phyloP scores from a whole-genome alignment of 2,888 invertebrate species.

The Scaptomyza reducta region DNA sequence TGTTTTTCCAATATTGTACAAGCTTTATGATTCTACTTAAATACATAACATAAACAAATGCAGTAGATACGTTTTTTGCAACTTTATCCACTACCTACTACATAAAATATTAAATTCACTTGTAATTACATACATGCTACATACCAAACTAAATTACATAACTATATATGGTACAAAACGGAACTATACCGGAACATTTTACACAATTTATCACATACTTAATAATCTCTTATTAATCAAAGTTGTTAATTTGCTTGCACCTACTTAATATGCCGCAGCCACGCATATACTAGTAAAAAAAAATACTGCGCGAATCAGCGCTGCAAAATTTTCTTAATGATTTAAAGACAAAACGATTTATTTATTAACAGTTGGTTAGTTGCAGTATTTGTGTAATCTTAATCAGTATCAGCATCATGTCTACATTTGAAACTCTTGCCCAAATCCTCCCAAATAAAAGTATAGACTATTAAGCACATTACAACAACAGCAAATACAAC shows the following conservation, averaged over 20 bases:
- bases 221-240: conserved; percentile 74
- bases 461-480: conserved; percentile 40
- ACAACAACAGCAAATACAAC: conserved; percentile 15
- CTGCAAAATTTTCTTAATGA: conserved; percentile 23
- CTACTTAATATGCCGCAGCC: conserved; percentile 85
- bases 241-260: conserved; percentile 84
- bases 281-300: conserved; percentile 81
- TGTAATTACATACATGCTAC: conserved; percentile 66
- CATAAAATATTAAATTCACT: conserved; percentile 63
- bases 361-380: conserved; percentile 21
- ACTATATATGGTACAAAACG: conserved; percentile 29
- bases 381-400: conserved; percentile 49
- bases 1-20: conserved; percentile 44
- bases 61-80: conserved; percentile 71
- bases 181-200: conserved; percentile 44
- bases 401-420: conserved; percentile 56
- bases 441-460: conserved; percentile 28
- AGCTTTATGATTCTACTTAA: conserved; percentile 54
- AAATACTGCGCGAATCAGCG: conserved; percentile 34
- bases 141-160: conserved; percentile 17
- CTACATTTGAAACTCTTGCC: conserved; percentile 49
- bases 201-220: conserved; percentile 63
- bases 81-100: conserved; percentile 65
- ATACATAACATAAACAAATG: conserved; percentile 54
- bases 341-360: conserved; percentile 42